Conservation (phyloP, 2,113 vertebrate genomes). For the Empidonax alnorum region DNA sequence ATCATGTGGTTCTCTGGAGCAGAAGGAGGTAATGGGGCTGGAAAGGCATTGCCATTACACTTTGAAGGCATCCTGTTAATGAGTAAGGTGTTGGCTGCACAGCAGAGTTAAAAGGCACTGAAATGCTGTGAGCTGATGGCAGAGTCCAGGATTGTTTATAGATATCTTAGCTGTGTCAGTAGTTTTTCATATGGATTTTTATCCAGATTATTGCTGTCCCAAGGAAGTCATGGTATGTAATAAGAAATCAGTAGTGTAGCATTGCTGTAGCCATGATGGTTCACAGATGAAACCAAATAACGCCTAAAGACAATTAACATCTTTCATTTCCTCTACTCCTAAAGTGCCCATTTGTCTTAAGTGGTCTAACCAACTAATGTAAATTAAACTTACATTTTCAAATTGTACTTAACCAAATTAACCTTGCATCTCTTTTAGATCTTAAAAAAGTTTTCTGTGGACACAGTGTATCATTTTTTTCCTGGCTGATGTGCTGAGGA, state of each 20-base stretch:
- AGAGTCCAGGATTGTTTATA: neutral
- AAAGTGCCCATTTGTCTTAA: neutral
- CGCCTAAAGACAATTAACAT: neutral
- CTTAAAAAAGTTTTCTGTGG: neutral
- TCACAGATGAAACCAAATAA: neutral
- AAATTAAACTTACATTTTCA: neutral
- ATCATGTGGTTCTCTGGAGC: slow-evolving; percentile 73
- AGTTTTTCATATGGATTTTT: neutral
- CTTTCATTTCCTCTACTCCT: neutral
- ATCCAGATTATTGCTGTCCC: neutral
- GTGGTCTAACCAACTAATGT: neutral
- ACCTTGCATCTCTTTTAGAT: neutral
- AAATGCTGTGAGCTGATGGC: neutral
- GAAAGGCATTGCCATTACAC: neutral
- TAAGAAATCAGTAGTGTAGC: neutral
- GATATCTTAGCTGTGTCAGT: neutral
- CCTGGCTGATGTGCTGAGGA: neutral
- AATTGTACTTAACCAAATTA: neutral
- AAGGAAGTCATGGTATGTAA: neutral
- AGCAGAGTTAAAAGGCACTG: neutral
- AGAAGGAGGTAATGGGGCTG: slow-evolving; percentile 68
- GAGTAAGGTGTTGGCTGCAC: neutral
- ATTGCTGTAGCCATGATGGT: neutral
- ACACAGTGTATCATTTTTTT: neutral
- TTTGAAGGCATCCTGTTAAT: neutral